Percentiles rank a stretch among this genome's conserved stretches.
Conservation (phyloP, 1,140 invertebrate species). For the Zaprionus gabonicus region DNA sequence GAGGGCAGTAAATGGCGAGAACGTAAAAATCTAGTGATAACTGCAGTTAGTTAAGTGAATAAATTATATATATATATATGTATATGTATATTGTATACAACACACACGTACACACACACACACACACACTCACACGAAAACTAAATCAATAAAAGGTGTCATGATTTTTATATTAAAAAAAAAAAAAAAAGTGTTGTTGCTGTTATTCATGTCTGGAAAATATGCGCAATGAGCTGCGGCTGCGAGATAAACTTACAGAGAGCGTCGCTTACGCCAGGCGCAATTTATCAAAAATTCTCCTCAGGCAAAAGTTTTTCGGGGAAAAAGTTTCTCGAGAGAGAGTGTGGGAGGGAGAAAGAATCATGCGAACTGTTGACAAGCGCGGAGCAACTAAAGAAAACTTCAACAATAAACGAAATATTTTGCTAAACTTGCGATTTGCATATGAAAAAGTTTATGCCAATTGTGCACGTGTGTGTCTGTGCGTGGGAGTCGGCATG, state of each 20-base stretch:
- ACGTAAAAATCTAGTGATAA: conserved; percentile 81
- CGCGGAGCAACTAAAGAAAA: conserved; percentile 70
- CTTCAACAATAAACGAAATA: conserved; percentile 83
- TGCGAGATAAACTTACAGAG: conserved; percentile 39
- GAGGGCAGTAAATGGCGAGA: conserved; percentile 57
- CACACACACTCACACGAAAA: conserved; percentile 33
- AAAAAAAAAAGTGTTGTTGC: conserved; percentile 20
- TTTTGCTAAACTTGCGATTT: conserved; percentile 83
- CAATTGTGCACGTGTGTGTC: conserved; percentile 59
- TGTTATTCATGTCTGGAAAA: conserved; percentile 25
- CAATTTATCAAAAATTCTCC: conserved; percentile 76
- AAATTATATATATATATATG: conserved; percentile 57
- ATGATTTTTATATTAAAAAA: conserved; percentile 73
- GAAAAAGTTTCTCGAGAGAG: conserved; percentile 40
- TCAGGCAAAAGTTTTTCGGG: conserved; percentile 33
- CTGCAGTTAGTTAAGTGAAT: conserved; percentile 62
- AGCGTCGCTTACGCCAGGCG: conserved; percentile 12
- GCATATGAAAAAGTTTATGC: conserved; percentile 81
- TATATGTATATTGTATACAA: conserved; percentile 61
- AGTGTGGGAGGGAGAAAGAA: background rate
- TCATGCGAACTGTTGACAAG: conserved; percentile 67
- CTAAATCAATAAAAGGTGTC: conserved; percentile 82
- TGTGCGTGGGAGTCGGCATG: background rate
- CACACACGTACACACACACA: conserved; percentile 1
- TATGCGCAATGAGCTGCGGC: conserved; percentile 2